phyloP scores from a whole-genome alignment of 1,140 invertebrate genomes.

The Zeugodacus cucurbitae region DNA sequence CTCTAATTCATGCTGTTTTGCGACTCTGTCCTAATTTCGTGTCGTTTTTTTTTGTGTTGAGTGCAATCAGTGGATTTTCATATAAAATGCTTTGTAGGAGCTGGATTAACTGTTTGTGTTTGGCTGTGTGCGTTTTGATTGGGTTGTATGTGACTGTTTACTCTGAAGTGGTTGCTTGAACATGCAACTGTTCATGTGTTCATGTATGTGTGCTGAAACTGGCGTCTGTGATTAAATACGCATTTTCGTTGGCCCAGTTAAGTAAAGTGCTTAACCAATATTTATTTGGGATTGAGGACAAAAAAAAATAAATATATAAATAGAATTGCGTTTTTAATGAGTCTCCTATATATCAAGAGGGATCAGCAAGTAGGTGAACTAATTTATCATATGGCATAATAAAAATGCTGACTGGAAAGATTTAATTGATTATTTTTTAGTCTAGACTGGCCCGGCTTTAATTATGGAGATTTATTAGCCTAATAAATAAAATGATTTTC shows the following conservation, averaged over 20 bases:
- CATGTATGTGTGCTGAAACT: not conserved
- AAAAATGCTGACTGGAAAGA: too few species aligned
- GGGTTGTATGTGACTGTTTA: not conserved
- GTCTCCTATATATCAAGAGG: too few species aligned
- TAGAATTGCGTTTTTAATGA: not conserved
- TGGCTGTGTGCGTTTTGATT: not conserved
- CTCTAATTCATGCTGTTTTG: not conserved
- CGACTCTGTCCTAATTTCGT: not conserved
- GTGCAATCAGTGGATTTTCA: not conserved
- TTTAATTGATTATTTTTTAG: too few species aligned
- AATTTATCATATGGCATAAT: too few species aligned
- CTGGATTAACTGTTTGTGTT: not conserved
- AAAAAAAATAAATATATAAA: not conserved
- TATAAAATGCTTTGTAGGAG: not conserved
- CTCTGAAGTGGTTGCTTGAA: not conserved
- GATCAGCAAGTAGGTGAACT: too few species aligned
- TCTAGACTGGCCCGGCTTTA: too few species aligned
- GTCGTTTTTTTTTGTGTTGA: not conserved
- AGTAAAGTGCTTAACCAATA: slow-evolving; percentile 7
- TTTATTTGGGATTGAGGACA: not conserved
- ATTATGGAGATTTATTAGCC: too few species aligned
- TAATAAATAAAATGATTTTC: too few species aligned
- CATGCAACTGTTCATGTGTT: not conserved
- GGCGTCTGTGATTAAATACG: slow-evolving; percentile 2
- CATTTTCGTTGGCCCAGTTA: slow-evolving; percentile 29